Base-by-base conservation (phyloP, 1,140 invertebrate species). In the Battus philenor region DNA sequence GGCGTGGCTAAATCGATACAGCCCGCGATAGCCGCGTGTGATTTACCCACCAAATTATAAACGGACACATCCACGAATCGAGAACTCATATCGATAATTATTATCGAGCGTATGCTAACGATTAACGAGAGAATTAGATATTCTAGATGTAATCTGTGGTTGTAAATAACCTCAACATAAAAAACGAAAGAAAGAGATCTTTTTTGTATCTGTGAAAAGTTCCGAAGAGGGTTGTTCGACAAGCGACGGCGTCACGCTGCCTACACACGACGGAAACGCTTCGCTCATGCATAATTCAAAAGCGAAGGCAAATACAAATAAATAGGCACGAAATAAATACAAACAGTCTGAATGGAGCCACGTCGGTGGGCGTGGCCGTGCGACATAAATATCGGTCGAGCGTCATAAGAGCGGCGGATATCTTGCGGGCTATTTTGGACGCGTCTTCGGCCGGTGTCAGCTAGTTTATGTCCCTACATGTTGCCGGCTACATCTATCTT, bases 321-420 rank as follows among this genome's bases (percentile, higher is more conserved):
- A 84, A 84, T 81, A 79, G 80, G 68, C 74, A 80, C 67, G 71
- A 73, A 83, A 83, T 79, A 83, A 80, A 83, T 83, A 81, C 71
- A 83, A 83, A 81, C 77, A 74, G 73, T 70, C 75, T 74, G 79
- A 84, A 81, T 79, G 73, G 67, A 78, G 74, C 68, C 74, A 59
- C 72, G 68, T 62, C 67, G 55, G 64, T 77, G 74, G 80, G 80
- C 76, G 80, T 75, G 67, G 70, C 80, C 33, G 50, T 41, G 67
- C 77, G 71, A 78, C 80, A 81, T 84, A 80, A 84, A 84, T 84
- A 84, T 77, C 70, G 68, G 55, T 49, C 59, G 51, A 47, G 64
- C 69, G 74, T 78, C 76, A 78, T 78, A 80, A 64, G 67, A 68
- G 53, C 59, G 52, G 50, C 71, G 66, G 71, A 72, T 72, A 68